Evolutionary conservation across 2,797 vertebrate species (phyloP), one percentile per base, ranked within the genome.

Genomic region (Petrocephalus schoutedeni): DNA sequence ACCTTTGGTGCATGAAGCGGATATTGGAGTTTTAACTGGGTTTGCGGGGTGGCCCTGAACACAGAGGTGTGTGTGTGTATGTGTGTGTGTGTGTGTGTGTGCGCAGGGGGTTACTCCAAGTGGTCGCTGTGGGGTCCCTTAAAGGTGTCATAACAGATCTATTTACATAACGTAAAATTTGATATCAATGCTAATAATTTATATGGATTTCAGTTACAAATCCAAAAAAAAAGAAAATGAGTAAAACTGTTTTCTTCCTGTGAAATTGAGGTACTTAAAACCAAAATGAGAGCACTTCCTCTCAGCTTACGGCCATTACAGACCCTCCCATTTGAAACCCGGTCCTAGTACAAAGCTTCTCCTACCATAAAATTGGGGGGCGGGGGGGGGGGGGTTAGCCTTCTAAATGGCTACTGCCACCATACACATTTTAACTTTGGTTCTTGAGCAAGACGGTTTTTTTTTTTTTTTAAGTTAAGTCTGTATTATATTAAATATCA

Each of bases 401-500:
- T 74, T 74, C 12, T 36, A 71, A 36, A 23, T 28, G 61, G 28
- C 21, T 28, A 0, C 61, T 67, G 32, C 67, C 67, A 74, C 9
- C 12, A 74, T 74, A 41, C 14, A 74, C 28, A 16, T 74, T 41
- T 74, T 12, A 74, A 74, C 67, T 74, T 74, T 74, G 67, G 67
- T 41, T 41, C 14, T 74, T 74, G 67, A 41, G 67, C 32, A 19
- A 74, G 32, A 74, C 36, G 28, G 28, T n/a, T 32, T 14, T 74
- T 56, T 56, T 28, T 64, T 28, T 3, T 28, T 10, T 28, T 8
- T 4, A 10, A 74, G 41, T 74, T 41, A 16, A 32, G 14, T 74
- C 14, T 74, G 87, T 87, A 87, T 87, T 87, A 87, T 88, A 88
- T 86, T 89, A 89, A 86, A 61, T 53, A 86, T 84, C 64, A 77